phyloP scores from a whole-genome alignment of 2,888 invertebrate species.

The Ormyrus rosae region DNA sequence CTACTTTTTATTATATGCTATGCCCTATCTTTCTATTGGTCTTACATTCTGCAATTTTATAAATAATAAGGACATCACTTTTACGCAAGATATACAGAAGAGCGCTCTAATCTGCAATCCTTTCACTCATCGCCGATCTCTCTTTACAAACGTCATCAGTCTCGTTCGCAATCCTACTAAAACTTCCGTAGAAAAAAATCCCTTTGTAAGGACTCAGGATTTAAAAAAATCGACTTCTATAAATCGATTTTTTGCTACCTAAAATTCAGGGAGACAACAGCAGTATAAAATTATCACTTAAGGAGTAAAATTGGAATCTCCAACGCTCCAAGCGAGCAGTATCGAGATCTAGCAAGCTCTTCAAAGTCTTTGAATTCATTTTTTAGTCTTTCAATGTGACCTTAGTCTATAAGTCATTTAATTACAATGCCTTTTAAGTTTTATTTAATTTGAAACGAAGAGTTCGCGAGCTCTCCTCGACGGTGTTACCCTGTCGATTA shows the following conservation, averaged over 20 bases:
- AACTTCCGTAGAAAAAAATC: constrained; percentile 50
- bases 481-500: not conserved
- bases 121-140: constrained; percentile 21
- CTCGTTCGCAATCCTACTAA: constrained; percentile 36
- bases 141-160: constrained; percentile 36
- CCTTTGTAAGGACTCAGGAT: not conserved
- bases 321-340: not conserved
- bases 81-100: constrained; percentile 44
- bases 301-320: constrained; percentile 44
- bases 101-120: constrained; percentile 30
- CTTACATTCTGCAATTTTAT: constrained; percentile 39
- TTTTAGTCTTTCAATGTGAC: constrained; percentile 44
- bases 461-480: constrained; percentile 31
- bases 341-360: constrained; percentile 40
- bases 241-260: constrained; percentile 25
- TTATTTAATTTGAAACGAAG: constrained; percentile 15
- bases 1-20: constrained; percentile 37
- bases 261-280: constrained; percentile 35
- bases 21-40: constrained; percentile 6
- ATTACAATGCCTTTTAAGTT: constrained; percentile 16
- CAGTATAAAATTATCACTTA: constrained; percentile 52
- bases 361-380: constrained; percentile 44
- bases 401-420: constrained; percentile 25
- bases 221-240: constrained; percentile 9
- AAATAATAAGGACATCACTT: constrained; percentile 48